phyloP scores from a whole-genome alignment of 2,888 invertebrate species.

The Hanleya hanleyi region DNA sequence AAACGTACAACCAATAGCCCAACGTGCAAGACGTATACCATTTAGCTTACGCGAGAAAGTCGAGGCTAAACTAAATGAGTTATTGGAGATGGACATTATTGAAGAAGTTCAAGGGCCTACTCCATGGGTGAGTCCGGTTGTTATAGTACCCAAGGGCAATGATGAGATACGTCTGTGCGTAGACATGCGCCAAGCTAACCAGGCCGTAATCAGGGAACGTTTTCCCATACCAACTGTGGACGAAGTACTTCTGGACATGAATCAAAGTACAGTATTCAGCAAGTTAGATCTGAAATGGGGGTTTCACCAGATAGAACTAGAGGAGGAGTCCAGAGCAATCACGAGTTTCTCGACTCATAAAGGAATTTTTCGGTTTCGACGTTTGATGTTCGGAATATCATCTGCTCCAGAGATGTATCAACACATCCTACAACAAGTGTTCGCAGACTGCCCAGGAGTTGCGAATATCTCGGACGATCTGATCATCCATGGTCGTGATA shows the following conservation, averaged over 20 bases:
- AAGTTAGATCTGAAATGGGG: slow-evolving; percentile 49
- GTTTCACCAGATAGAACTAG: slow-evolving; percentile 46
- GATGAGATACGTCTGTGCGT: slow-evolving; percentile 4
- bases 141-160: not conserved
- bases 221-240: slow-evolving; percentile 38
- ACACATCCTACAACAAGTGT: slow-evolving; percentile 28
- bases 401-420: slow-evolving; percentile 44
- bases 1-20: slow-evolving; percentile 27
- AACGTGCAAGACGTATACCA: slow-evolving; percentile 21
- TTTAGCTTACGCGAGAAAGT: slow-evolving; percentile 23
- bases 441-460: slow-evolving; percentile 24
- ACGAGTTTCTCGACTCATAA: slow-evolving; percentile 49
- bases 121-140: slow-evolving; percentile 13
- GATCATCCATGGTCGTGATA: slow-evolving; percentile 2
- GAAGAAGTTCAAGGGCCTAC: slow-evolving; percentile 21
- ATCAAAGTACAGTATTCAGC: slow-evolving; percentile 36
- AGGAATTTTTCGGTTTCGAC: slow-evolving; percentile 40
- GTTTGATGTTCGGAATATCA: slow-evolving; percentile 43
- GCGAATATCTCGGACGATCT: slow-evolving; percentile 35
- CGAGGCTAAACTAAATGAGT: slow-evolving; percentile 20
- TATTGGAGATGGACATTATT: slow-evolving; percentile 19
- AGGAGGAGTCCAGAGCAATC: slow-evolving; percentile 42
- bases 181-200: not conserved
- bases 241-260: slow-evolving; percentile 34
- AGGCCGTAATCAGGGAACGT: slow-evolving; percentile 36